These are phyloP conservation scores for Margaritifera margaritifera DNA, from an alignment of 2,888 invertebrate genomes.

Conservation along the genomic window DNA sequence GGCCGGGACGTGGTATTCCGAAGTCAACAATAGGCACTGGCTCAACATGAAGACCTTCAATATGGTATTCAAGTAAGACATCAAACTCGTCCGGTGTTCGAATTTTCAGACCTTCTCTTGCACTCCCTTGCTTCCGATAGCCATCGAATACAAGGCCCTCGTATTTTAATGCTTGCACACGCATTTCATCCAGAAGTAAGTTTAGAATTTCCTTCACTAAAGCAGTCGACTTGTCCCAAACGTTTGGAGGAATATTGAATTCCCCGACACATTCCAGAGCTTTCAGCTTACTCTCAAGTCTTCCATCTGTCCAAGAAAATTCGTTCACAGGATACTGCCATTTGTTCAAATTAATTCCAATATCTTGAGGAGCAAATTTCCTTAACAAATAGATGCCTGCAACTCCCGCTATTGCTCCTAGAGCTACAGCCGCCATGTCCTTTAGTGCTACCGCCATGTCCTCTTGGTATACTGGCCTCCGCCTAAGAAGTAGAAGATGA, in stretches of 20 bases:
- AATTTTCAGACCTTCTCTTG: conserved; percentile 40
- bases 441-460: no score
- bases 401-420: no score
- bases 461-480: no score
- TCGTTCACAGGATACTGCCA: conserved; percentile 3
- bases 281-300: background rate
- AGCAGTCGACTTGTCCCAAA: conserved; percentile 2
- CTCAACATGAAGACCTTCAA: conserved; percentile 18
- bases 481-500: no score
- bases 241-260: background rate
- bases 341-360: conserved; percentile 10
- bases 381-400: no score
- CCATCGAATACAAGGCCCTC: conserved; percentile 17
- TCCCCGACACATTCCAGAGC: background rate
- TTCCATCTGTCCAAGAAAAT: background rate
- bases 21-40: no score
- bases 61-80: conserved; percentile 24
- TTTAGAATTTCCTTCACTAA: background rate
- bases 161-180: conserved; percentile 8
- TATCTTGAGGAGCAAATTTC: background rate
- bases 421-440: no score
- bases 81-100: conserved; percentile 37
- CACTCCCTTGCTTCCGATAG: conserved; percentile 33
- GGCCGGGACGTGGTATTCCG: no score
- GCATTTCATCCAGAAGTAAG: conserved; percentile 10